Base-by-base conservation (phyloP, 2,888 invertebrate species). In the Epistrophe grossulariae region DNA sequence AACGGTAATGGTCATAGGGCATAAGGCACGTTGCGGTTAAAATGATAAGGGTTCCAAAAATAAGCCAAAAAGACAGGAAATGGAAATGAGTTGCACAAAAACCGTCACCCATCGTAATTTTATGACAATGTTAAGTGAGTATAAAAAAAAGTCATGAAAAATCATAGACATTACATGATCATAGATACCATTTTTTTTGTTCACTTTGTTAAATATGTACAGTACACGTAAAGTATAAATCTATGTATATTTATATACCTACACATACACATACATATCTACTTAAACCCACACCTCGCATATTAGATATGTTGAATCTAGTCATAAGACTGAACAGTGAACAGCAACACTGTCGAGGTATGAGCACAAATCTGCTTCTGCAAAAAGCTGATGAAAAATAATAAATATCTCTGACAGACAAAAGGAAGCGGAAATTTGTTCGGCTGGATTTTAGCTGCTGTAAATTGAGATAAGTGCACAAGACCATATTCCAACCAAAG, bases 71-170 rank as follows among this genome's bases (percentile, higher is more conserved):
- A 50, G 38, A 35, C 60, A 70, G 60, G 71, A 66, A 72, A 82
- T 66, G 50, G 43, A 45, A 82, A 59, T 60, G 50, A 35, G 50
- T 45, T 60, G 52, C 17, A 38, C 40, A 35, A 73, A 83, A 83
- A 73, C 68, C 60, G 55, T 62, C 68, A 79, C 72, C 45, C 60
- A 60, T 74, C 73, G 73, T 79, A 45, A 73, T 68, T 83, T 68
- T 55, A 83, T 72, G 52, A 66, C 72, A 55, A 45, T 45, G 68
- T 60, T 73, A 73, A 79, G 79, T 62, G 66, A 73, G 60, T 72
- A 68, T 73, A 83, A 78, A 68, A 73, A 82, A 78, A 78, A 78
- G 38, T 43, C 78, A 78, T 72, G 52, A 72, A 82, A 59, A 73
- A 52, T 19, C 74, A 79, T 78, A 59, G 17, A 45, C 45, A 66